Evolutionary conservation across 2,113 vertebrate genomes (phyloP), one percentile per base, ranked within the genome.

Genomic region (Oncorhynchus keta): DNA sequence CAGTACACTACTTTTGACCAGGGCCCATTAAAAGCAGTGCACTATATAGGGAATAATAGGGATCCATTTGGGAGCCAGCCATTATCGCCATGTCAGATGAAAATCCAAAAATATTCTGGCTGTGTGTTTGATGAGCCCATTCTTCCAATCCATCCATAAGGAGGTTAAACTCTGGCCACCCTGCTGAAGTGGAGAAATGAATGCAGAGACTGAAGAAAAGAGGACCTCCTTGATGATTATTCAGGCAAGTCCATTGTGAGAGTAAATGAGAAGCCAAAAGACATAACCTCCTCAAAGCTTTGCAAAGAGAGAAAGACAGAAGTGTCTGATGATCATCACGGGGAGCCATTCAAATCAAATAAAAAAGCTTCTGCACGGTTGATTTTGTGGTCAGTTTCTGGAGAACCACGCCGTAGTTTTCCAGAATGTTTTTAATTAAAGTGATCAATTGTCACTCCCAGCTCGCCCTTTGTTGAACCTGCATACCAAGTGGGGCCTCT

Each of bases 401-500:
- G 51, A 16, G 51, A 55, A 18, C 16, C 51, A 55, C 16, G 39
- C 1, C 0, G 12, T 55, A 16, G 14, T 55, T 55, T 55, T 55
- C 2, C 14, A 1, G 1, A 55, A 55, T 55, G 51, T 55, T 26
- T 45, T n/a, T 4, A 70, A 70, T 70, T 20, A 70, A 70, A 49
- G 68, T 49, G 68, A 48, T 70, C 68, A 45, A 70, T 70, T 45
- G 3, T 69, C 8, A 12, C 18, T 69, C 16, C 49, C 16, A 13
- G 12, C 49, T 18, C 16, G 20, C n/a, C 28, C 26, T 24, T 22
- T 8, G 28, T 30, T 67, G 26, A 30, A 18, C 13, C 35, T 70
- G 68, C 35, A 69, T 69, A 69, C 67, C 67, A 69, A 70, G 68
- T 70, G 68, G 68, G 5, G 39, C 9, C 9, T 39, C 16, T 18